Percentiles rank a stretch among this genome's conserved stretches.
Conservation (phyloP, 1,140 invertebrate genomes). For the Drosophila kikkawai region DNA sequence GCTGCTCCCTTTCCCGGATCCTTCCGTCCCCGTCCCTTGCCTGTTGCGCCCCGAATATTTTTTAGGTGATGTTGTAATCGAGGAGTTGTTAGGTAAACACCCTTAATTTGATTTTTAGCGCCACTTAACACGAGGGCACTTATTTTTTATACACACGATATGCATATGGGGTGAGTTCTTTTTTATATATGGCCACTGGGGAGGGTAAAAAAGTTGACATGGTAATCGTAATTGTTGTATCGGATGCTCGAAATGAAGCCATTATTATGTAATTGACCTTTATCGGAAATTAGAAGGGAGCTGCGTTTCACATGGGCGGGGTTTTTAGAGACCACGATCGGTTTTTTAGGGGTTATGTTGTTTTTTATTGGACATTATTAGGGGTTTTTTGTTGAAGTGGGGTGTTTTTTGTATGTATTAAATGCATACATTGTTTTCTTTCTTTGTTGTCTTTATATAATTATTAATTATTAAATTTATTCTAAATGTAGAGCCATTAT, state of each 20-base stretch:
- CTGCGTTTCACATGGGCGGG: conserved; percentile 27
- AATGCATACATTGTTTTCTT: neutral
- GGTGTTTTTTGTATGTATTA: neutral
- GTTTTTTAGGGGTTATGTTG: conserved; percentile 32
- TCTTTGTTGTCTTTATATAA: no score
- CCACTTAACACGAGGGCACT: conserved; percentile 66
- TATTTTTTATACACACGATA: conserved; percentile 47
- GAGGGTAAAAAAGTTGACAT: conserved; percentile 64
- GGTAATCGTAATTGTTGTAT: conserved; percentile 74
- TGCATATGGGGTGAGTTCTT: conserved; percentile 64
- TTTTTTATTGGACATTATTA: neutral
- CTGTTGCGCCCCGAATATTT: conserved; percentile 50
- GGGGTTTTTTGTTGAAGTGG: neutral
- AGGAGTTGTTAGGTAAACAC: conserved; percentile 70
- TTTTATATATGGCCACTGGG: conserved; percentile 29
- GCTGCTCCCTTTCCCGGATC: conserved; percentile 37
- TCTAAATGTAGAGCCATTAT: no score
- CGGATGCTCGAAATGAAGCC: conserved; percentile 28
- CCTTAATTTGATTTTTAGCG: conserved; percentile 78
- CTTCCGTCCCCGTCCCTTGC: conserved; percentile 15
- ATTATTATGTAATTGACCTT: conserved; percentile 68
- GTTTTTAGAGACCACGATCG: conserved; percentile 11
- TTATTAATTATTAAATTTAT: no score
- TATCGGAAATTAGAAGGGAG: conserved; percentile 10
- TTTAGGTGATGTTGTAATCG: conserved; percentile 75